Percentiles rank a stretch among this genome's conserved stretches.
Evolutionary conservation across 2,113 vertebrate genomes (phyloP).

Genomic region (Mobula hypostoma): DNA sequence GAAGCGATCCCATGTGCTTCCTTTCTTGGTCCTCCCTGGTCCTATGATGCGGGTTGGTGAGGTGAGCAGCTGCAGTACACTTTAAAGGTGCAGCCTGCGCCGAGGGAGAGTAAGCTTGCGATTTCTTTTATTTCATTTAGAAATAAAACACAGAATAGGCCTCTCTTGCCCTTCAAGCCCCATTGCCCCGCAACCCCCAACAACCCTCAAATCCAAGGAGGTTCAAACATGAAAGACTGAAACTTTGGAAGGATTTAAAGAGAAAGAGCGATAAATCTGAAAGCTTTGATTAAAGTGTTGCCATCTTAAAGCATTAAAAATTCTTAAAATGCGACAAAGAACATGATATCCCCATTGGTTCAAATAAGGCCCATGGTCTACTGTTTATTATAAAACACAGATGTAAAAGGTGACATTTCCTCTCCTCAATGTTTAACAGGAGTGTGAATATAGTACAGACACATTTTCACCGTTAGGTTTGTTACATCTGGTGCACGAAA

Average conservation of each 20-base stretch:
- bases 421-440: neutral
- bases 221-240: neutral
- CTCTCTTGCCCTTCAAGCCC: too few relatives aligned
- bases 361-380: neutral
- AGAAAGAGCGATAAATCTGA: neutral
- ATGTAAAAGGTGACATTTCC: neutral
- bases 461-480: neutral
- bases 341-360: neutral
- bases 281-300: neutral
- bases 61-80: too few relatives aligned
- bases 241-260: neutral
- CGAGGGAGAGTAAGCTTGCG: too few relatives aligned
- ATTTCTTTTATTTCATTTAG: too few relatives aligned
- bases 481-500: neutral
- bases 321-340: neutral
- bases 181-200: too few relatives aligned
- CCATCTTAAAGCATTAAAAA: neutral
- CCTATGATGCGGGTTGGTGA: too few relatives aligned
- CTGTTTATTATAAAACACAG: neutral
- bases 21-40: too few relatives aligned
- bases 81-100: too few relatives aligned
- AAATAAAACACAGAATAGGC: too few relatives aligned
- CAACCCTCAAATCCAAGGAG: neutral
- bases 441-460: neutral
- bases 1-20: too few relatives aligned